Conservation (phyloP, 1,140 invertebrate genomes). For the Penaeus chinensis region DNA sequence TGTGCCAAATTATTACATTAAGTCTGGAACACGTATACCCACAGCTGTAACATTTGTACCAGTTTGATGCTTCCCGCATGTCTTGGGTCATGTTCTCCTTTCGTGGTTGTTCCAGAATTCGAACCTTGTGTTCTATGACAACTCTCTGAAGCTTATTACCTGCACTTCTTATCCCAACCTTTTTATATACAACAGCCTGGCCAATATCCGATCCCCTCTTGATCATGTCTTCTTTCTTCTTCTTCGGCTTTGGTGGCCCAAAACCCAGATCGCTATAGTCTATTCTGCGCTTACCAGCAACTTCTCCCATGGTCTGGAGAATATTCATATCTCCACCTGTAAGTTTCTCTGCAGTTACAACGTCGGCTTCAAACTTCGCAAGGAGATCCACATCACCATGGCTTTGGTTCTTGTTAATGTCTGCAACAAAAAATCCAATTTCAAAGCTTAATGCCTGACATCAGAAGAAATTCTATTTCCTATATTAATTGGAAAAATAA, state of each 20-base stretch:
- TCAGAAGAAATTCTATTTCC: no score
- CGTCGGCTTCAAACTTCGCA: constrained; percentile 61
- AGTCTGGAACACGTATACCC: constrained; percentile 59
- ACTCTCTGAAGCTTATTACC: constrained; percentile 19
- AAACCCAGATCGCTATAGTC: constrained; percentile 64
- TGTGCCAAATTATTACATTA: constrained; percentile 63
- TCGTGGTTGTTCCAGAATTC: constrained; percentile 61
- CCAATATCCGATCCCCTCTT: constrained; percentile 56
- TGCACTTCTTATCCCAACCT: constrained; percentile 30
- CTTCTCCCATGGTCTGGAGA: constrained; percentile 56
- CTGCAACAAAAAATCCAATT: constrained; percentile 33
- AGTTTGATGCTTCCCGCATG: constrained; percentile 42
- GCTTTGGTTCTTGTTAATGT: constrained; percentile 55
- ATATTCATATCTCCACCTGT: constrained; percentile 62
- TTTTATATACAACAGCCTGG: constrained; percentile 62
- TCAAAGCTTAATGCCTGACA: neutral
- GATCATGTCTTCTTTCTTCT: constrained; percentile 48
- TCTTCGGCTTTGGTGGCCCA: constrained; percentile 62
- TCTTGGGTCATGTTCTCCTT: constrained; percentile 53
- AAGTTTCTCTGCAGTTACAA: constrained; percentile 62
- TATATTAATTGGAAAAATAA: no score
- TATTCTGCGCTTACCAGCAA: constrained; percentile 61
- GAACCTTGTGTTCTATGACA: constrained; percentile 59
- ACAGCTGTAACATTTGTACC: constrained; percentile 61
- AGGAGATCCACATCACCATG: constrained; percentile 59